Evolutionary conservation across 2,113 vertebrate genomes (phyloP).

Genomic region (Colossoma macropomum): DNA sequence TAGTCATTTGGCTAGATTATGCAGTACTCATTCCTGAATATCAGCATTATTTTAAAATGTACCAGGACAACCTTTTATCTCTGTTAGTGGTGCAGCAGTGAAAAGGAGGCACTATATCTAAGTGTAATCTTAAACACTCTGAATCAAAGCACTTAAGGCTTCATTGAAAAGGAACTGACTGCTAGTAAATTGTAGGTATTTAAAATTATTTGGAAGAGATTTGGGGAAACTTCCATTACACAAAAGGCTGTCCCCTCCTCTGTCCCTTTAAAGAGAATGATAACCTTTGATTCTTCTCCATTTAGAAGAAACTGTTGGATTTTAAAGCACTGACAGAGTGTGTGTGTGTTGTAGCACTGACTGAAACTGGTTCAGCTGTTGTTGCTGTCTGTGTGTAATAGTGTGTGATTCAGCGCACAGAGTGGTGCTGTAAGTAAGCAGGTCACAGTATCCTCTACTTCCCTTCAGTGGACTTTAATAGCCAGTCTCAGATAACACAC

Average conservation of each 20-base stretch:
- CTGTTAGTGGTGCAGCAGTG: background rate
- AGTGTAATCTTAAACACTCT: background rate
- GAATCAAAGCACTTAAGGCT: background rate
- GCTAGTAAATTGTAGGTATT: background rate
- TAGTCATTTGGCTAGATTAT: too few relatives aligned
- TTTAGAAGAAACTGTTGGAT: background rate
- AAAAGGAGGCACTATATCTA: background rate
- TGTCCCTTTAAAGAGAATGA: background rate
- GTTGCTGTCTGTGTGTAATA: slow-evolving; percentile 28
- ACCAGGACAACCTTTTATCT: background rate
- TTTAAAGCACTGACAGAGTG: background rate
- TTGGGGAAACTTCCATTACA: background rate
- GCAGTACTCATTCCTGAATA: background rate
- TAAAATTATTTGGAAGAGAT: background rate
- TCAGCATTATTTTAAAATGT: background rate
- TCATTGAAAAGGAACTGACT: background rate
- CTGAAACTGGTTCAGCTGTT: slow-evolving; percentile 31
- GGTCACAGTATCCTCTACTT: slow-evolving; percentile 47
- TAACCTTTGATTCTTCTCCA: background rate
- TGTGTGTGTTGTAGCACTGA: background rate
- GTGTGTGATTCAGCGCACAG: background rate
- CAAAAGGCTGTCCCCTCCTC: background rate
- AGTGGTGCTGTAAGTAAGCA: background rate
- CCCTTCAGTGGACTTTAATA: slow-evolving; percentile 42
- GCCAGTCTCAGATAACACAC: slow-evolving; percentile 22